Conservation (phyloP, 2,113 vertebrate species). For the Quiscalus mexicanus region DNA sequence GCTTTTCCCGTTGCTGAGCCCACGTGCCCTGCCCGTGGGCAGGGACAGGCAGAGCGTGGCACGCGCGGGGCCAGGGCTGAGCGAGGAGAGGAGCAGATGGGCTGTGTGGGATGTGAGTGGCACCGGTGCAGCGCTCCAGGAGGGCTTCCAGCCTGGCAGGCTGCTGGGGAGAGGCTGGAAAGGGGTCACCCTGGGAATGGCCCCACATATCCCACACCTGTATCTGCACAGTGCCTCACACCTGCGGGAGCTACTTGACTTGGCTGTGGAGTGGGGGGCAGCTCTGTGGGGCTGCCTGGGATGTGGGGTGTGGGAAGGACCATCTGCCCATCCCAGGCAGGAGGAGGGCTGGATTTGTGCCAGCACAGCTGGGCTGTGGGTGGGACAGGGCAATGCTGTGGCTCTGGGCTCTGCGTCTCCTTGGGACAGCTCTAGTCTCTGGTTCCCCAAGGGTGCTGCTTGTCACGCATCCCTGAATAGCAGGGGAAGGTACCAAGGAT, state of each 20-base stretch:
- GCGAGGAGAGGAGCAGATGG: constrained; percentile 14
- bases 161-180: neutral
- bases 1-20: neutral
- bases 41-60: constrained; percentile 10
- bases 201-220: fast-evolving
- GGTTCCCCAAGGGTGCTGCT: neutral
- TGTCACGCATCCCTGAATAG: fast-evolving
- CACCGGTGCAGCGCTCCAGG: fast-evolving
- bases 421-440: neutral
- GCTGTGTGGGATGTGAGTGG: neutral
- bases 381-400: neutral
- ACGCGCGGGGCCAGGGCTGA: neutral
- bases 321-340: neutral
- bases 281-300: neutral
- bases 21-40: constrained; percentile 19
- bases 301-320: neutral
- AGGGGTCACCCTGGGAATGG: constrained; percentile 2
- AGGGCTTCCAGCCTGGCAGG: neutral
- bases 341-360: neutral
- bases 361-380: neutral
- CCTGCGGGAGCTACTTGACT: too few relatives aligned
- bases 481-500: neutral
- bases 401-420: neutral
- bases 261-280: neutral
- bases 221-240: neutral